Evolutionary conservation across 2,797 vertebrate genomes (phyloP).

Genomic region (Poeciliopsis infans): DNA sequence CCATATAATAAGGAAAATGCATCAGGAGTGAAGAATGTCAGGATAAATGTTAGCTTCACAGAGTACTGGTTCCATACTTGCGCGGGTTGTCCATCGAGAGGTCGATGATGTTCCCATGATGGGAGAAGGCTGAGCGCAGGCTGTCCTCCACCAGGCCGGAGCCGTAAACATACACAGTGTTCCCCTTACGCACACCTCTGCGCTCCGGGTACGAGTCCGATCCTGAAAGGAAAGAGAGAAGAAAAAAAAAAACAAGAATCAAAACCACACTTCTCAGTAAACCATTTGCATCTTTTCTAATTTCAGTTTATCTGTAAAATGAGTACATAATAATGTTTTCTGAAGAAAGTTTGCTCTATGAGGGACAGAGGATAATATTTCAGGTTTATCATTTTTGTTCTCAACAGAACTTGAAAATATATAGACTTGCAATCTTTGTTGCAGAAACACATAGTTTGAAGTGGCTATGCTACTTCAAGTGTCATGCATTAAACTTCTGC

Average conservation of each 20-base stretch:
- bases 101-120: conserved; percentile 91
- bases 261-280: neutral
- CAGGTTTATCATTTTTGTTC: neutral
- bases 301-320: neutral
- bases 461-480: neutral
- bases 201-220: conserved; percentile 91
- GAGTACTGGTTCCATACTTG: conserved; percentile 78
- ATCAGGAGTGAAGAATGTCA: neutral
- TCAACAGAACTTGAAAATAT: neutral
- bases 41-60: neutral
- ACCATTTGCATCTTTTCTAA: neutral
- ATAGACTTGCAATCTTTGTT: neutral
- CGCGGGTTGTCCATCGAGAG: conserved; percentile 90
- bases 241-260: neutral
- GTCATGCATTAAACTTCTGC: neutral
- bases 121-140: conserved; percentile 85
- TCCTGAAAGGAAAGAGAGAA: conserved; percentile 65
- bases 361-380: neutral
- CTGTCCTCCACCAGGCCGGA: conserved; percentile 87
- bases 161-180: conserved; percentile 91
- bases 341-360: neutral
- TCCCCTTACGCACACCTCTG: conserved; percentile 88
- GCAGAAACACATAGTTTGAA: neutral
- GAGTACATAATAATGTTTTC: neutral
- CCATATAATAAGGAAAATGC: neutral